A percentile compares a stretch with the other conserved stretches of the same genome.
Conservation (phyloP, 2,113 vertebrate species). For the Amazona vittata region DNA sequence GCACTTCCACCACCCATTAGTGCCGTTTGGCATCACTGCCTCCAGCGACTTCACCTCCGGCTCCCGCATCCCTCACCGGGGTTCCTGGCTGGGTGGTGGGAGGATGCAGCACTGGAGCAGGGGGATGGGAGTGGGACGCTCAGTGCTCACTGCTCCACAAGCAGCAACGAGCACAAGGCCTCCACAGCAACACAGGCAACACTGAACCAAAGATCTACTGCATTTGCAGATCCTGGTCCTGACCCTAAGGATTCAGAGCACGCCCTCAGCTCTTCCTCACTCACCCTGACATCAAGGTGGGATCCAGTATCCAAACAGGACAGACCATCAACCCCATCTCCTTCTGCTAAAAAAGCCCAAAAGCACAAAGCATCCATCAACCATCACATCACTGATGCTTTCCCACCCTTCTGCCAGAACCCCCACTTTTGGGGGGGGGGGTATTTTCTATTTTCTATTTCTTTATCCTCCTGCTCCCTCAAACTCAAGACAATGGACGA, state of each 20-base stretch:
- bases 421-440: neutral
- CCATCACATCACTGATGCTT: neutral
- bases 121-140: rapidly evolving
- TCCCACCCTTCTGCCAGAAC: slow-evolving; percentile 8
- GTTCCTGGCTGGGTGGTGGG: neutral
- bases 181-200: rapidly evolving
- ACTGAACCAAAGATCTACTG: neutral
- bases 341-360: neutral
- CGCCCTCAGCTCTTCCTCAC: neutral
- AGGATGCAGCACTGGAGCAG: neutral
- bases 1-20: neutral
- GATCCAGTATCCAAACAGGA: neutral
- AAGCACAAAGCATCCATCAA: neutral
- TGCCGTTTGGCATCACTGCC: neutral
- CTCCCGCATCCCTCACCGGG: neutral
- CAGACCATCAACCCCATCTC: neutral
- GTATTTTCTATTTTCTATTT: neutral
- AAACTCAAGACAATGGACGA: neutral
- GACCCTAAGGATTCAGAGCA: rapidly evolving
- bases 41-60: rapidly evolving
- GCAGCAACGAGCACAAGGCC: rapidly evolving
- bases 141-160: rapidly evolving
- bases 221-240: neutral
- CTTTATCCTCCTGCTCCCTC: neutral
- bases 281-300: neutral